A percentile compares a stretch with the other conserved stretches of the same genome.
Evolutionary conservation across 2,797 vertebrate genomes (phyloP).

Genomic region (Cichlasoma orientale): DNA sequence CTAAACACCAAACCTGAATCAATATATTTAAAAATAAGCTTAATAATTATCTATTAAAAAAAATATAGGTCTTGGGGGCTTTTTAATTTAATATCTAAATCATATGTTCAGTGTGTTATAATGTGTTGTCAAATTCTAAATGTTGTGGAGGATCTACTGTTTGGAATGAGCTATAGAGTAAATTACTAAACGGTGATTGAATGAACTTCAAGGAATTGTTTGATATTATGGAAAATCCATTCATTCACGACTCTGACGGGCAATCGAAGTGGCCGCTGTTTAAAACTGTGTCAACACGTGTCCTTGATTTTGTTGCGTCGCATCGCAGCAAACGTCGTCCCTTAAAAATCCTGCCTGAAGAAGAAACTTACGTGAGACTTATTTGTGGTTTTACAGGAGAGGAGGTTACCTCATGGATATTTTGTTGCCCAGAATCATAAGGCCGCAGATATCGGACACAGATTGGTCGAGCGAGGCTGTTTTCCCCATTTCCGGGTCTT

Average conservation of each 20-base stretch:
- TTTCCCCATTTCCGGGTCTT: not conserved
- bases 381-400: not conserved
- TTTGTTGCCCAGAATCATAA: not conserved
- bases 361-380: not conserved
- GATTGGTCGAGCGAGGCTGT: not conserved
- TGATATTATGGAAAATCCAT: not conserved
- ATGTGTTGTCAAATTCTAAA: not conserved
- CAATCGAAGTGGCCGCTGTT: not conserved
- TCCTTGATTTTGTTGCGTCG: not conserved
- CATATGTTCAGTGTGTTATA: constrained; percentile 10
- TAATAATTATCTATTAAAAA: not conserved
- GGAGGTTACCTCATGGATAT: not conserved
- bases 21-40: not conserved
- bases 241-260: not conserved
- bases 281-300: not conserved
- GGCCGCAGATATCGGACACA: not conserved
- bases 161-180: not conserved
- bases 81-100: constrained; percentile 8
- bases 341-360: not conserved
- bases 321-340: not conserved
- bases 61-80: not conserved
- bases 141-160: not conserved
- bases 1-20: not conserved
- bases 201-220: not conserved
- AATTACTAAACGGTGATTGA: not conserved